Percentiles rank a stretch among this genome's conserved stretches.
phyloP scores from a whole-genome alignment of 2,113 vertebrate species.

The Gallinago paraguaiae region DNA sequence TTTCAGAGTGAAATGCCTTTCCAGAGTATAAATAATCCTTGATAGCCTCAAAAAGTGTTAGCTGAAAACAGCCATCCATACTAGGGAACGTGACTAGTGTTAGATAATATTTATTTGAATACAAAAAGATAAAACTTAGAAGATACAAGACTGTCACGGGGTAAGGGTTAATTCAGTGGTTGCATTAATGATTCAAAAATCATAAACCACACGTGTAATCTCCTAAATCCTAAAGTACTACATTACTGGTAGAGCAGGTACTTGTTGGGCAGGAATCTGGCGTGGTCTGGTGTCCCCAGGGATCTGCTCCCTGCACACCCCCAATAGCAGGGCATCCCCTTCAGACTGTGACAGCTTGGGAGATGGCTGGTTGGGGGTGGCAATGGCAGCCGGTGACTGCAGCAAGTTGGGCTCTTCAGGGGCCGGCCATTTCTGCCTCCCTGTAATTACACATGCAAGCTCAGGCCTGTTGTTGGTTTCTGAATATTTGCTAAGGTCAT shows the following conservation, averaged over 20 bases:
- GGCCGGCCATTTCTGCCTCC: background rate
- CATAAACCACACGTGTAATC: background rate
- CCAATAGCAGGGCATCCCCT: background rate
- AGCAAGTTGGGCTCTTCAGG: background rate
- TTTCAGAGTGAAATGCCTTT: background rate
- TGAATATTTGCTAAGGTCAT: background rate
- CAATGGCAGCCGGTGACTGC: background rate
- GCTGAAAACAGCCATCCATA: background rate
- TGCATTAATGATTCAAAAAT: background rate
- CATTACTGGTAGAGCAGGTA: background rate
- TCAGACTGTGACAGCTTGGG: background rate
- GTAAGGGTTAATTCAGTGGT: background rate
- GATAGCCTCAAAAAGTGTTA: background rate
- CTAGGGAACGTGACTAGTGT: fast-evolving
- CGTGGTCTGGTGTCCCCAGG: fast-evolving
- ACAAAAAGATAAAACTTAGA: background rate
- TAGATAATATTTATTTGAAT: background rate
- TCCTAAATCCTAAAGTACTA: background rate
- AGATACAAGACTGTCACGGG: background rate
- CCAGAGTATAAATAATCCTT: background rate
- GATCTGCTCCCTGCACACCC: background rate
- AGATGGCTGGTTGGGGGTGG: background rate
- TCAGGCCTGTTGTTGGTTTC: background rate
- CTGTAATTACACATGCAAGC: fast-evolving
- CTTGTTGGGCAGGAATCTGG: background rate